A percentile compares a stretch with the other conserved stretches of the same genome.
These are phyloP conservation scores for Cottus gobio DNA, from an alignment of 2,113 vertebrate species.

Conservation along the genomic window DNA sequence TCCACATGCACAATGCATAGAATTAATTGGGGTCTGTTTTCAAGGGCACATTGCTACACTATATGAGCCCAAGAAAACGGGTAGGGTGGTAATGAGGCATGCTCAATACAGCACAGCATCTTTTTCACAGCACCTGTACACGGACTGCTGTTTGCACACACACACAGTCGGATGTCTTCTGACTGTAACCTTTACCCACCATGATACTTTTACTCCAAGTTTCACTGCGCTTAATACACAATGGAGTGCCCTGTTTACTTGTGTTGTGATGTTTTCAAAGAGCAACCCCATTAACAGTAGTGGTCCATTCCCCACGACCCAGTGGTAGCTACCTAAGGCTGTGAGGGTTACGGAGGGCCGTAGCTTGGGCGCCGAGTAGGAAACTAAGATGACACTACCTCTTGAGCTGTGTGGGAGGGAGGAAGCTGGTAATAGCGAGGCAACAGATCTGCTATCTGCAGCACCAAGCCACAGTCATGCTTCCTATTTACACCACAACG, in stretches of 20 bases:
- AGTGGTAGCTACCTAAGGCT: conserved; percentile 55
- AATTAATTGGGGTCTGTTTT: conserved; percentile 81
- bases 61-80: conserved; percentile 60
- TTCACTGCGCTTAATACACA: conserved; percentile 75
- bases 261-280: conserved; percentile 78
- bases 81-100: conserved; percentile 69
- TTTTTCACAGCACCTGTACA: conserved; percentile 37
- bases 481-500: conserved; percentile 71
- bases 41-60: conserved; percentile 77
- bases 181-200: conserved; percentile 64
- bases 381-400: conserved; percentile 66
- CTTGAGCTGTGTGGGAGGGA: conserved; percentile 75
- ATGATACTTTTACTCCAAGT: conserved; percentile 73
- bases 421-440: conserved; percentile 46
- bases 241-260: conserved; percentile 68
- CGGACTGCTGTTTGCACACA: conserved; percentile 42
- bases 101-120: conserved; percentile 49
- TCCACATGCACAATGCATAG: conserved; percentile 74
- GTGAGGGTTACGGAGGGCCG: conserved; percentile 55
- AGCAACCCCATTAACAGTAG: conserved; percentile 77
- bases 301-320: conserved; percentile 64
- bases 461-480: conserved; percentile 52
- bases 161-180: conserved; percentile 42
- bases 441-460: conserved; percentile 53
- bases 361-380: conserved; percentile 55